Percentiles rank a stretch among this genome's conserved stretches.
Conservation (phyloP, 2,888 invertebrate species). For the Lasioglossum oenotherae region DNA sequence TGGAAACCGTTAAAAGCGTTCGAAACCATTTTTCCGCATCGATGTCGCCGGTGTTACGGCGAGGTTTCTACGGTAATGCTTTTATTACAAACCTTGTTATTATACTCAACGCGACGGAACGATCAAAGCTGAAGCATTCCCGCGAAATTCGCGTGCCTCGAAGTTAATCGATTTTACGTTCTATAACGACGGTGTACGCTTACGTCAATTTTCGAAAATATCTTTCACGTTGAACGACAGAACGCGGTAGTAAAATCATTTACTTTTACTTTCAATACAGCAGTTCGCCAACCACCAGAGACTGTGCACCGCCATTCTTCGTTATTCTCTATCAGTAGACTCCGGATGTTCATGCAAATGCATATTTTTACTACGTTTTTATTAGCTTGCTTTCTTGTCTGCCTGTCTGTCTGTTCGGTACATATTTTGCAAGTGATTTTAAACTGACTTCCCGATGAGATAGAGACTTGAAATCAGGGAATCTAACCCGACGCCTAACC, state of each 20-base stretch:
- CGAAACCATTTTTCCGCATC: constrained; percentile 25
- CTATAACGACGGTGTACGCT: constrained; percentile 1
- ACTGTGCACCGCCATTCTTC: no score
- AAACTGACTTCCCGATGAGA: no score
- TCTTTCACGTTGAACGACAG: constrained; percentile 15
- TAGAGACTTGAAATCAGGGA: no score
- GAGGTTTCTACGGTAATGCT: constrained; percentile 27
- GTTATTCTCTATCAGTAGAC: no score
- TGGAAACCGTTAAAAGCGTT: constrained; percentile 27
- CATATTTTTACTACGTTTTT: no score
- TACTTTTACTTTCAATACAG: constrained; percentile 47
- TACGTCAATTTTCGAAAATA: constrained; percentile 44
- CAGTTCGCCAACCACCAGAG: no score
- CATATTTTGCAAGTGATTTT: no score
- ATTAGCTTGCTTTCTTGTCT: no score
- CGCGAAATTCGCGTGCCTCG: background rate
- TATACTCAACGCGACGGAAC: background rate
- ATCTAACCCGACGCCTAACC: no score
- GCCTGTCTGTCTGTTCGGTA: no score
- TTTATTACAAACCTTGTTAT: constrained; percentile 35
- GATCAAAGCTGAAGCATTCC: constrained; percentile 18
- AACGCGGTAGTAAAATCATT: constrained; percentile 41
- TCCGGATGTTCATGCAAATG: no score
- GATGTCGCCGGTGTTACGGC: background rate
- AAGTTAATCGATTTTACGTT: constrained; percentile 38